Evolutionary conservation across 2,113 vertebrate species (phyloP).

Genomic region (Sporophila hypoxantha): DNA sequence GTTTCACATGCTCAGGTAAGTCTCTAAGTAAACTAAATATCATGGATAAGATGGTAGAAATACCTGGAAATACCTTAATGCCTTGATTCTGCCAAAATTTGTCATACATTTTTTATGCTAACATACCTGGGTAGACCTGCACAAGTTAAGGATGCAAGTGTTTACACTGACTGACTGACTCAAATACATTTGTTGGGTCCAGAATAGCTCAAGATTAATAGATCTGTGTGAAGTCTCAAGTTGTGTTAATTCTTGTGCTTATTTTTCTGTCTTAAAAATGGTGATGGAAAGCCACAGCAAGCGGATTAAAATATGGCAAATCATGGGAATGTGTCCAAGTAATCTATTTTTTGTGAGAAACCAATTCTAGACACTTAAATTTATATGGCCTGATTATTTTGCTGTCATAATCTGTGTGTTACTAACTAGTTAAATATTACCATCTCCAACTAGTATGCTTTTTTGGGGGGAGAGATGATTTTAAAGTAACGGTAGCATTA

Average conservation of each 20-base stretch:
- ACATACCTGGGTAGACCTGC: neutral
- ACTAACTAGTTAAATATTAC: neutral
- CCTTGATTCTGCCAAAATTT: neutral
- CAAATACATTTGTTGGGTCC: neutral
- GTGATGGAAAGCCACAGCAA: neutral
- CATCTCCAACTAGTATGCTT: neutral
- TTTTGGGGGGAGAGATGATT: neutral
- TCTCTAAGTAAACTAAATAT: neutral
- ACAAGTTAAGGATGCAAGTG: neutral
- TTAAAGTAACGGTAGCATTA: neutral
- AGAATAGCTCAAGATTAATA: neutral
- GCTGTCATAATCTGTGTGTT: fast-evolving
- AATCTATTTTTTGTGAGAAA: neutral
- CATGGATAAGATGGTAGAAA: neutral
- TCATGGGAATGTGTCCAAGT: neutral
- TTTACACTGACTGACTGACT: neutral
- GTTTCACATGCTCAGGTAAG: neutral
- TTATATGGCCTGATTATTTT: neutral
- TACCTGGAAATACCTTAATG: neutral
- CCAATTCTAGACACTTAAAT: neutral
- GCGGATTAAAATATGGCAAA: neutral
- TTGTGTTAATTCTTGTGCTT: neutral
- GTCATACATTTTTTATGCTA: neutral
- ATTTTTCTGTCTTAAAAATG: neutral
- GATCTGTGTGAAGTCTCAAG: neutral